A percentile compares a stretch with the other conserved stretches of the same genome.
phyloP scores from a whole-genome alignment of 2,797 vertebrate species.

The Chiroxiphia lanceolata region DNA sequence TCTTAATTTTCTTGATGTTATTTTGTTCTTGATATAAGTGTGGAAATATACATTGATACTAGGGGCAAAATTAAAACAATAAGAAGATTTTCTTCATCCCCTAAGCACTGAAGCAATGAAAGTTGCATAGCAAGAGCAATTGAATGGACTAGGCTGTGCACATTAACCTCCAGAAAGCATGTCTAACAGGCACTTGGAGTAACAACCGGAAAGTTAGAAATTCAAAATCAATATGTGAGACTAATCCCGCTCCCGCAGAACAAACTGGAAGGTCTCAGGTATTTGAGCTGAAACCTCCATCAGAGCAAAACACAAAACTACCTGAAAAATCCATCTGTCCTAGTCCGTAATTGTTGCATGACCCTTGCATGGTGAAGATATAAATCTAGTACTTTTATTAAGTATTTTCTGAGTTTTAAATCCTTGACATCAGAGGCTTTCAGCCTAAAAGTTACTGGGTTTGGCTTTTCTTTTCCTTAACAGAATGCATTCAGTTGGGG shows the following conservation, averaged over 20 bases:
- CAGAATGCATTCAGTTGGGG: neutral
- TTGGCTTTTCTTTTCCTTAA: neutral
- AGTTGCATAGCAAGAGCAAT: neutral
- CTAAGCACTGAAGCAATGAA: neutral
- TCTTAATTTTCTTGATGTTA: neutral
- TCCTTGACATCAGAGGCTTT: neutral
- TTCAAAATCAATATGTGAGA: neutral
- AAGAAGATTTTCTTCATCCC: neutral
- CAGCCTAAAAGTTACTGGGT: neutral
- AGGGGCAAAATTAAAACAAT: conserved; percentile 19
- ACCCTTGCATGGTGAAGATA: neutral
- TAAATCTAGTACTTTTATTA: neutral
- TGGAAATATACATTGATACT: neutral
- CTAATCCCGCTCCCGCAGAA: neutral
- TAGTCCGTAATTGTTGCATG: neutral
- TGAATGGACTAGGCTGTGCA: neutral
- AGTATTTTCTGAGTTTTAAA: neutral
- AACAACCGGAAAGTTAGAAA: neutral
- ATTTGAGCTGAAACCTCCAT: neutral
- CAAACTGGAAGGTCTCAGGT: neutral
- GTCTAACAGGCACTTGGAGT: neutral
- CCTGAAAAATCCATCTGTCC: neutral
- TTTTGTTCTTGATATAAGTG: neutral
- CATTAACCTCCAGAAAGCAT: neutral
- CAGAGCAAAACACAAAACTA: neutral